These are phyloP conservation scores for Seira sanloemensis DNA, from an alignment of 2,888 invertebrate species.

Conservation along the genomic window DNA sequence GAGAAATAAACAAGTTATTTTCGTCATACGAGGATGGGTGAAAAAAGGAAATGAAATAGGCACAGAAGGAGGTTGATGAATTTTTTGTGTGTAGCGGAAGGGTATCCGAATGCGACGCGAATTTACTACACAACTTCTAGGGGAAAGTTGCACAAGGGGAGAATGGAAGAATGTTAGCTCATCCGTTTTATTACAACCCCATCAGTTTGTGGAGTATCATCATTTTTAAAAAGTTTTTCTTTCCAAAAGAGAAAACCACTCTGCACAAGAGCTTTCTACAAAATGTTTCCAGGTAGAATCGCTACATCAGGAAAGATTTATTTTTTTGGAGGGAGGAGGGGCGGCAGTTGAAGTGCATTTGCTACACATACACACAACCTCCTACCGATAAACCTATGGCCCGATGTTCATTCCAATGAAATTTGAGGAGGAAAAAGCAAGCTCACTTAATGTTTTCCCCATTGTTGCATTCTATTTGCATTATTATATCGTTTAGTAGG, in stretches of 20 bases:
- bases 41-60: not conserved
- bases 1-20: too few relatives aligned
- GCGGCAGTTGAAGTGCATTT: not conserved
- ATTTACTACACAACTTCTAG: not conserved
- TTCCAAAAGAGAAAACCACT: not conserved
- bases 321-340: not conserved
- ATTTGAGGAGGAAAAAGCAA: too few relatives aligned
- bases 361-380: not conserved
- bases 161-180: not conserved
- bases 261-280: not conserved
- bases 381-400: not conserved
- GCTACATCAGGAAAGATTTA: not conserved
- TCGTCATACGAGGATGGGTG: too few relatives aligned
- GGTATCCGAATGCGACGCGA: not conserved
- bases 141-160: not conserved
- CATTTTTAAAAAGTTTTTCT: not conserved
- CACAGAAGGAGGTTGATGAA: conserved; percentile 1
- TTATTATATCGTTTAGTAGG: not conserved
- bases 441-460: not conserved
- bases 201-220: not conserved
- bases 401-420: not conserved
- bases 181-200: not conserved
- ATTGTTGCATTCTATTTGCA: conserved; percentile 4
- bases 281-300: not conserved
- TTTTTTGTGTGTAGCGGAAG: not conserved